Evolutionary conservation across 2,113 vertebrate species (phyloP).

Genomic region (Geococcyx californianus): DNA sequence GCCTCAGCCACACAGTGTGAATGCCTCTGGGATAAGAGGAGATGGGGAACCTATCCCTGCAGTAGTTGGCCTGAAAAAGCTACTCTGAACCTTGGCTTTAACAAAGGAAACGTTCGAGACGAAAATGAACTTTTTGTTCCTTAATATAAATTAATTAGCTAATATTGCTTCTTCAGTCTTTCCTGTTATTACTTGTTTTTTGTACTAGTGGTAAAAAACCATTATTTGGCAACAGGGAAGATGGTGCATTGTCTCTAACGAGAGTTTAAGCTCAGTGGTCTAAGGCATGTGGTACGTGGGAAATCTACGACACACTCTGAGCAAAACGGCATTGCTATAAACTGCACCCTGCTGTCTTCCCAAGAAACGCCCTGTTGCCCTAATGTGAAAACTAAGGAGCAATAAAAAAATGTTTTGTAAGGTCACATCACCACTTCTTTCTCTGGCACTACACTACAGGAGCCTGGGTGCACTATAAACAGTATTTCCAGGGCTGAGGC

Average conservation of each 20-base stretch:
- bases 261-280: background rate
- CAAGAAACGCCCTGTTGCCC: background rate
- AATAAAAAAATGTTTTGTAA: background rate
- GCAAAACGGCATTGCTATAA: background rate
- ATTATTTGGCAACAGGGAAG: background rate
- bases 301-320: background rate
- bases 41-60: background rate
- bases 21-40: background rate
- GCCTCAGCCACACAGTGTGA: background rate
- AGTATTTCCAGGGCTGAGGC: background rate
- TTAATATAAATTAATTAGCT: background rate
- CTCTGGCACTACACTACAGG: background rate
- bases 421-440: background rate
- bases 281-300: background rate
- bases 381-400: background rate
- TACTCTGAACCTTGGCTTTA: background rate
- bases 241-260: background rate
- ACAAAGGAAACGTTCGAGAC: background rate
- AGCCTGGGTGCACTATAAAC: accelerated
- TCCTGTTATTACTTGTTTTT: background rate
- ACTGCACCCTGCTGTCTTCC: background rate
- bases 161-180: background rate
- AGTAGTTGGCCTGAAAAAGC: background rate
- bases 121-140: background rate
- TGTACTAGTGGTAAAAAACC: background rate